Conservation (phyloP, 1,140 invertebrate species). For the Drosophila kanapiae region DNA sequence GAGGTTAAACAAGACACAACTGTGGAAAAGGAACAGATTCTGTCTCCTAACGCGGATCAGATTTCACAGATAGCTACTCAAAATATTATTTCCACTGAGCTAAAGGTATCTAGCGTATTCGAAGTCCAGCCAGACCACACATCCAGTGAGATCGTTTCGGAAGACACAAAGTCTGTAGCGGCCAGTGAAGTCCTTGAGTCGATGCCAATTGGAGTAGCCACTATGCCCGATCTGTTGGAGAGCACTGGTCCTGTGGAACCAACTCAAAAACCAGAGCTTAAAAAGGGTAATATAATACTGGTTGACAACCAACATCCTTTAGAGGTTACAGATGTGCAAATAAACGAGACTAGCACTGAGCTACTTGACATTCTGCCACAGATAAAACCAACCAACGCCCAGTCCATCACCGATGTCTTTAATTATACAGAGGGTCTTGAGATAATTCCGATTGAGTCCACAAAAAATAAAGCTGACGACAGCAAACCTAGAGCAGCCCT, state of each 20-base stretch:
- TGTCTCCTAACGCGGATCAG: background rate
- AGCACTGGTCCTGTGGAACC: slow-evolving; percentile 23
- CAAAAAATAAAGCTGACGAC: slow-evolving; percentile 8
- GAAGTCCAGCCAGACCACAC: slow-evolving; percentile 47
- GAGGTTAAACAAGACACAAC: slow-evolving; percentile 49
- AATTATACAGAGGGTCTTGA: slow-evolving; percentile 46
- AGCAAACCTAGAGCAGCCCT: slow-evolving; percentile 35
- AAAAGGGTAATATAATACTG: slow-evolving; percentile 28
- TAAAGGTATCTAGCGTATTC: slow-evolving; percentile 38
- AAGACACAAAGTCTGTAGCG: slow-evolving; percentile 10
- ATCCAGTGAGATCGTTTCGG: slow-evolving; percentile 22
- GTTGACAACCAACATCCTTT: slow-evolving; percentile 53
- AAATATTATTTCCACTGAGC: slow-evolving; percentile 24
- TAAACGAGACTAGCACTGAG: slow-evolving; percentile 47
- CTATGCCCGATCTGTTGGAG: slow-evolving; percentile 27
- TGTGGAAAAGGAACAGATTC: slow-evolving; percentile 43
- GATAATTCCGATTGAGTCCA: slow-evolving; percentile 49
- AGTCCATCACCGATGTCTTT: slow-evolving; percentile 30
- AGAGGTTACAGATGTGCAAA: slow-evolving; percentile 60
- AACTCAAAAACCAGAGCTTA: slow-evolving; percentile 35
- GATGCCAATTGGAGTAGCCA: slow-evolving; percentile 47
- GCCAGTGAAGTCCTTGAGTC: slow-evolving; percentile 41
- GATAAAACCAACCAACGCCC: slow-evolving; percentile 7
- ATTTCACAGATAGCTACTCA: slow-evolving; percentile 27
- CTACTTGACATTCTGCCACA: slow-evolving; percentile 7